A percentile compares a stretch with the other conserved stretches of the same genome.
phyloP scores from a whole-genome alignment of 2,797 vertebrate genomes.

The Sebastes dallii region DNA sequence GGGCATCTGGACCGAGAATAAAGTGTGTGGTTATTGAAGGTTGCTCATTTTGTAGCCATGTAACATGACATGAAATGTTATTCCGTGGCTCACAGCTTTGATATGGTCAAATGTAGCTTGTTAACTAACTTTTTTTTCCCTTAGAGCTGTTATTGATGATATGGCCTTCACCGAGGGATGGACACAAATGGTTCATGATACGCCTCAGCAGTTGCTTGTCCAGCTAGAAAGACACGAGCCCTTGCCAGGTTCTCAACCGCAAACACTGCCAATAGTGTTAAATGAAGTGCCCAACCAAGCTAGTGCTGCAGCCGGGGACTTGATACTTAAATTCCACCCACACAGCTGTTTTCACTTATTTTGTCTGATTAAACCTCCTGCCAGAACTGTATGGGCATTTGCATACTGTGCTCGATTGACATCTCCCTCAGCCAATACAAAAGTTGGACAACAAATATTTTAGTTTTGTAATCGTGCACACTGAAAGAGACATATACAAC shows the following conservation, averaged over 20 bases:
- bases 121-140: not conserved
- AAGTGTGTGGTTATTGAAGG: not conserved
- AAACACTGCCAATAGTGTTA: conserved; percentile 2
- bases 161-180: not conserved
- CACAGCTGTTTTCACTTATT: conserved; percentile 12
- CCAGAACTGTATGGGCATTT: not conserved
- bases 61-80: not conserved
- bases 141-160: not conserved
- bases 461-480: not conserved
- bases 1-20: not conserved
- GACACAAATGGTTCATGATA: conserved; percentile 8
- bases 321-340: not conserved
- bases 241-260: not conserved
- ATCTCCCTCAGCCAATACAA: not conserved
- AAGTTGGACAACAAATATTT: not conserved
- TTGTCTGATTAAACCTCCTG: not conserved
- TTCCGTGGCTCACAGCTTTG: not conserved
- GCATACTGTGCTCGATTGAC: not conserved
- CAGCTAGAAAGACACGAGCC: not conserved
- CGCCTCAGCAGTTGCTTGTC: not conserved
- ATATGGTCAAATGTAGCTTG: not conserved
- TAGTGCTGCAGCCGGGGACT: not conserved
- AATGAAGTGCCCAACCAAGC: not conserved
- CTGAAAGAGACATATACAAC: not conserved
- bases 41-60: not conserved